Base-by-base conservation (phyloP, 2,797 vertebrate genomes). In the Eleutherodactylus coqui region DNA sequence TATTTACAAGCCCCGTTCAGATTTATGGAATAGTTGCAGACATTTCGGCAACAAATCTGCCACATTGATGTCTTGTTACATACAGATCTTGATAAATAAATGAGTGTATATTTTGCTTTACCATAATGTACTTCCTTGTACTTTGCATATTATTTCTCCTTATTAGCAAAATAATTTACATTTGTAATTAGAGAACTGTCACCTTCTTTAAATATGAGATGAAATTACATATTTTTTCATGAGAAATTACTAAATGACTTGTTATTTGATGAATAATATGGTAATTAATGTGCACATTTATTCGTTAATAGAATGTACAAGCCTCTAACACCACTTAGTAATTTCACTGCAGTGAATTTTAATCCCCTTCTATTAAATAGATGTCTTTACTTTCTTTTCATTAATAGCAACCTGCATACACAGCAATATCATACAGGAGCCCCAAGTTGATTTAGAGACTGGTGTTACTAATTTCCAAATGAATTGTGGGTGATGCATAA, bases 151-250 rank as follows among this genome's bases (percentile, higher is more conserved):
- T 55, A 72, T n/a, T 14, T 72, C 45, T 72, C 24, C 38, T 45
- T 72, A 72, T 43, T 41, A 43, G 38, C 24, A 58, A 19, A 79
- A 79, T 62, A 60, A 79, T 79, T 79, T 41, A 58, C 55, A 79
- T 43, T 60, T 79, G 36, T 41, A 79, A 60, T 79, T 62, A 60
- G 36, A 16, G 53, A 79, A 62, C 76, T 78, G 76, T 58, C 76
- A 58, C 38, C 58, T 79, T 60, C 77, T 79, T 62, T 79, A 79
- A 60, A 41, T 55, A 60, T 60, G 43, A 79, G 32, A 79, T 79
- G 53, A 79, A 62, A 79, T 41, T 55, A 79, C 76, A 78, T 60
- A n/a, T 36, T 78, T 78, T 75, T 55, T 38, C 75, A 79, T 60
- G 16, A 79, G 24, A 17, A 60, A 60, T 60, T 62, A 62, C 75